These are phyloP conservation scores for Lamprologus sp. DNA, from an alignment of 2,113 vertebrate species.

Conservation along the genomic window DNA sequence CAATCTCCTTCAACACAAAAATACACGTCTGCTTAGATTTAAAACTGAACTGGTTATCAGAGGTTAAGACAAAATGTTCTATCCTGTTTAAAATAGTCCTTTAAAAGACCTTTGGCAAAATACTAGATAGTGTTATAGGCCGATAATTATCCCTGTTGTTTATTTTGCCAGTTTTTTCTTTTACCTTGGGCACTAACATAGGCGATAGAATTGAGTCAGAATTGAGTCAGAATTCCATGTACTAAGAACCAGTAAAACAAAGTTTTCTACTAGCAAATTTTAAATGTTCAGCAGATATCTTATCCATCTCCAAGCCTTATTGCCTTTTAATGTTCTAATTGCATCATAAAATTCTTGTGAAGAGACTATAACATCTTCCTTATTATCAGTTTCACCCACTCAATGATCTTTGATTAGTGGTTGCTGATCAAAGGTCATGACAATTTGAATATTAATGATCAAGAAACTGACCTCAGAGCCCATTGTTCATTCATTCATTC, in stretches of 20 bases:
- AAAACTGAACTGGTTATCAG: not conserved
- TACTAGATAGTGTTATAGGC: not conserved
- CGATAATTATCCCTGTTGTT: not conserved
- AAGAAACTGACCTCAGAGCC: not conserved
- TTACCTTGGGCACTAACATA: not conserved
- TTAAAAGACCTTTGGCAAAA: not conserved
- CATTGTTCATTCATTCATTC: not conserved
- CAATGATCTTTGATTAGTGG: not conserved
- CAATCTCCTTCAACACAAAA: not conserved
- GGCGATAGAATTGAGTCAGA: not conserved
- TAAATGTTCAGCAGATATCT: not conserved
- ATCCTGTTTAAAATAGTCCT: not conserved
- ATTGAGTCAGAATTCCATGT: not conserved
- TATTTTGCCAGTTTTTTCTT: not conserved
- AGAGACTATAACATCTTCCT: not conserved
- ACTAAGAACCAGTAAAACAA: not conserved
- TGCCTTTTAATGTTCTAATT: not conserved
- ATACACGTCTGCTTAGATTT: not conserved
- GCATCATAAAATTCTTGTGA: not conserved
- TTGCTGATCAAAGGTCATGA: not conserved
- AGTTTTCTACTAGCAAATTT: not conserved
- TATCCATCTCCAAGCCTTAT: not conserved
- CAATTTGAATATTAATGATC: not conserved
- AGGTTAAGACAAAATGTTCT: not conserved
- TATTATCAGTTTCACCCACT: not conserved